Evolutionary conservation across 2,888 invertebrate genomes (phyloP).

Genomic region (Fragum fragum): DNA sequence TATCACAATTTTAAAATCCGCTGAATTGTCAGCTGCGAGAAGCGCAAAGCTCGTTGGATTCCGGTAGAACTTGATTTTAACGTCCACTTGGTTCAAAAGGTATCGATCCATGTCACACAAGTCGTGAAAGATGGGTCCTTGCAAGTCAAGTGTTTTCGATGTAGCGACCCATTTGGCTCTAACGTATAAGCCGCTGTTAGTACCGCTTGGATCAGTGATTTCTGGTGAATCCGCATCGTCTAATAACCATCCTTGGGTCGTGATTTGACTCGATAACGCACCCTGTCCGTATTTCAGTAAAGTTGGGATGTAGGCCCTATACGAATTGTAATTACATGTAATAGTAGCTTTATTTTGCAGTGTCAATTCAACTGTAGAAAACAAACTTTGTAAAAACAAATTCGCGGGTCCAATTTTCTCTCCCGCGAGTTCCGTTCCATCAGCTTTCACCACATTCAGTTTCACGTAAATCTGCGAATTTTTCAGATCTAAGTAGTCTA

Average conservation of each 20-base stretch:
- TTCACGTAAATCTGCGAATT: conserved; percentile 37
- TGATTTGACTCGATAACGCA: conserved; percentile 41
- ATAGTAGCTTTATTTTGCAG: conserved; percentile 61
- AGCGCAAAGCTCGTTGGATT: conserved; percentile 33
- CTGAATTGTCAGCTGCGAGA: conserved; percentile 15
- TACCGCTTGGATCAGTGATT: conserved; percentile 39
- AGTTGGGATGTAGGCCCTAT: conserved; percentile 59
- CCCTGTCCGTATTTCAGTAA: conserved; percentile 54
- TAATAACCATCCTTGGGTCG: conserved; percentile 52
- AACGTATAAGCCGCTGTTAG: conserved; percentile 41
- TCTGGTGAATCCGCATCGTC: conserved; percentile 42
- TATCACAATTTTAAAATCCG: conserved; percentile 36
- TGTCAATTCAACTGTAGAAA: conserved; percentile 60
- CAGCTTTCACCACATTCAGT: conserved; percentile 48
- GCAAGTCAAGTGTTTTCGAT: conserved; percentile 46
- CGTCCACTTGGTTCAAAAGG: conserved; percentile 28
- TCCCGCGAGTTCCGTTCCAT: conserved; percentile 42
- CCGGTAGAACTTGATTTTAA: conserved; percentile 39
- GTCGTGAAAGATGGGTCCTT: conserved; percentile 56
- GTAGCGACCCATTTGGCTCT: conserved; percentile 19
- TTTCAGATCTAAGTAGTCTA: conserved; percentile 59
- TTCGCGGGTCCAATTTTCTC: conserved; percentile 61
- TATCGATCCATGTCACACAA: conserved; percentile 38
- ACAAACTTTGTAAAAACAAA: conserved; percentile 61
- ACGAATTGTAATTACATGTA: conserved; percentile 64